Conservation (phyloP, 35 echinoderm and acorn worm species). For the Eucidaris tribuloides region DNA sequence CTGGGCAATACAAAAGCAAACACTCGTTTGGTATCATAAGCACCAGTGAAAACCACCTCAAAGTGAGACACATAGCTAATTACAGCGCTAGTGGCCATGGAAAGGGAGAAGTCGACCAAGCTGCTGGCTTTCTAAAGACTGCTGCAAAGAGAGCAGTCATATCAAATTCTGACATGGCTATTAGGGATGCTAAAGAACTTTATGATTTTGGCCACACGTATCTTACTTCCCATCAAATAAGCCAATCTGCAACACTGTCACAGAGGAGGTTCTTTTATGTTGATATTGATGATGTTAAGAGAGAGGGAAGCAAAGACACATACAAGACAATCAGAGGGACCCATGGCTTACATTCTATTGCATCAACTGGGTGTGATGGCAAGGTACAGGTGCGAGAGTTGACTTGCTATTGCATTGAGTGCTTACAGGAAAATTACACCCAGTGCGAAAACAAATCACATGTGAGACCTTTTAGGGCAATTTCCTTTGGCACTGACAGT, state of each 20-base stretch:
- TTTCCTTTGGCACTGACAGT: background rate
- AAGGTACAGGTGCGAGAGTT: too few species aligned
- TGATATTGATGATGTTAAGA: too few species aligned
- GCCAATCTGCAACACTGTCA: too few species aligned
- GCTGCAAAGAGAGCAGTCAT: constrained; percentile 9
- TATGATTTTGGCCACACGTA: background rate
- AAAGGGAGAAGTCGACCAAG: constrained; percentile 14
- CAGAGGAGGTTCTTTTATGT: too few species aligned
- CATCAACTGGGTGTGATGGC: too few species aligned
- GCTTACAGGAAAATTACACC: background rate
- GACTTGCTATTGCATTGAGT: background rate
- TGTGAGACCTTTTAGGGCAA: background rate
- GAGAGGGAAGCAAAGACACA: too few species aligned
- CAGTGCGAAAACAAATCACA: background rate
- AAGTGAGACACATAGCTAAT: background rate
- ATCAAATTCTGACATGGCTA: background rate
- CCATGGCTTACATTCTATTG: too few species aligned
- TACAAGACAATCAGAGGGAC: too few species aligned
- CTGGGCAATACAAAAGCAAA: constrained; percentile 2
- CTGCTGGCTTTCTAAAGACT: constrained; percentile 6
- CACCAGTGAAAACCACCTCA: background rate
- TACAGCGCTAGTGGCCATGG: background rate
- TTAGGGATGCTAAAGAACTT: background rate
- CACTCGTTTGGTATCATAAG: background rate
- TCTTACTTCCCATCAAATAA: too few species aligned